phyloP scores from a whole-genome alignment of 1,140 invertebrate species.

The Trichonephila clavata region DNA sequence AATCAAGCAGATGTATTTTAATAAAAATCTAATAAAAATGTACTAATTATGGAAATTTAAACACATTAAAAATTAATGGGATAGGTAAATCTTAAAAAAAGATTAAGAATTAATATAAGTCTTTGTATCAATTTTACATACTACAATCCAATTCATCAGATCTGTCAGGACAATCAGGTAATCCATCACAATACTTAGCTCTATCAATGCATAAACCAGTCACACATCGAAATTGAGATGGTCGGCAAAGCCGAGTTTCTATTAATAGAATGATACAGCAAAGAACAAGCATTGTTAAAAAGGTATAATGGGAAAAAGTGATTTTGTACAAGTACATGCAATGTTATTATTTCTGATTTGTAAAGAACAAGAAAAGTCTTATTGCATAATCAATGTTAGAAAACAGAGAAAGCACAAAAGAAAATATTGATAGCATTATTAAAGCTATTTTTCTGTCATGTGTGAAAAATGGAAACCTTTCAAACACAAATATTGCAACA shows the following conservation, averaged over 20 bases:
- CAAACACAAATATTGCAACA: no score
- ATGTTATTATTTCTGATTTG: not conserved
- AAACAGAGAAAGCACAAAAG: no score
- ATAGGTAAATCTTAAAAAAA: no score
- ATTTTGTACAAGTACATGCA: not conserved
- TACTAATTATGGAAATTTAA: no score
- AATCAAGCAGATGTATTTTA: no score
- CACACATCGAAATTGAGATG: constrained; percentile 77
- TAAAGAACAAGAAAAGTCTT: not conserved
- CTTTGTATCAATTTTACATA: constrained; percentile 73
- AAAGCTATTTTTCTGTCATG: no score
- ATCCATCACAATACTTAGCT: constrained; percentile 78
- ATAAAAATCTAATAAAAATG: no score
- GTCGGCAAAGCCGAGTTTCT: constrained; percentile 78
- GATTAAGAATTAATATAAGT: not conserved
- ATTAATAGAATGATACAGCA: constrained; percentile 14
- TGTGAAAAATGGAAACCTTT: no score
- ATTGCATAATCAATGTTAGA: not conserved
- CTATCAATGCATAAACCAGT: constrained; percentile 78
- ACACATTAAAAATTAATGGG: no score
- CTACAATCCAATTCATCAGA: constrained; percentile 79
- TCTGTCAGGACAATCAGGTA: constrained; percentile 78
- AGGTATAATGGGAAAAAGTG: not conserved
- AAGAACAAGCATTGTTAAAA: constrained; percentile 28
- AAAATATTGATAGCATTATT: no score